Conservation (phyloP, 2,888 invertebrate genomes). For the Catocala sponsa region DNA sequence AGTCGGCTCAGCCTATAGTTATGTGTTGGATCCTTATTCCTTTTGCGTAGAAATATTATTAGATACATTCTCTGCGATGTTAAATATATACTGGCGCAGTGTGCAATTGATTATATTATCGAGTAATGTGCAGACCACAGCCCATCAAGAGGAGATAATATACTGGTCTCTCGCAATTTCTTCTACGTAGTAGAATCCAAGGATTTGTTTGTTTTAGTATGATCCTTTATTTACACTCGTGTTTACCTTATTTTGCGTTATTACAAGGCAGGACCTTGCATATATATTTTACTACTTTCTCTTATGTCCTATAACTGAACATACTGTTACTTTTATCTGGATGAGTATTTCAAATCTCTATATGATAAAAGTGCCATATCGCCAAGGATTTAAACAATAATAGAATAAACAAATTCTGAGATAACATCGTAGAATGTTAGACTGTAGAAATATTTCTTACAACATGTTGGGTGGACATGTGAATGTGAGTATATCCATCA, state of each 20-base stretch:
- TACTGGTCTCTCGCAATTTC: not conserved
- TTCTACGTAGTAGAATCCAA: not conserved
- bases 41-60: not conserved
- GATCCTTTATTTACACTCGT: slow-evolving; percentile 18
- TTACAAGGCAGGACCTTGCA: no score
- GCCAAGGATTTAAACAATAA: no score
- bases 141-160: slow-evolving; percentile 1
- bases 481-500: no score
- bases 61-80: no score
- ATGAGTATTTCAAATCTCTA: not conserved
- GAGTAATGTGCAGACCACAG: slow-evolving; percentile 4
- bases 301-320: no score
- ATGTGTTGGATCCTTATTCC: not conserved
- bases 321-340: not conserved
- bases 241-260: no score
- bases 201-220: slow-evolving; percentile 13
- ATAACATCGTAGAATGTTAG: no score
- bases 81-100: not conserved
- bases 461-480: no score
- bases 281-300: no score
- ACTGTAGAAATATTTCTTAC: no score
- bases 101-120: slow-evolving; percentile 8
- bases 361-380: no score
- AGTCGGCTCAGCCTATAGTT: slow-evolving; percentile 24
- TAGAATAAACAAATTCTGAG: no score